phyloP scores from a whole-genome alignment of 2,888 invertebrate species.

The Hololepta plana region DNA sequence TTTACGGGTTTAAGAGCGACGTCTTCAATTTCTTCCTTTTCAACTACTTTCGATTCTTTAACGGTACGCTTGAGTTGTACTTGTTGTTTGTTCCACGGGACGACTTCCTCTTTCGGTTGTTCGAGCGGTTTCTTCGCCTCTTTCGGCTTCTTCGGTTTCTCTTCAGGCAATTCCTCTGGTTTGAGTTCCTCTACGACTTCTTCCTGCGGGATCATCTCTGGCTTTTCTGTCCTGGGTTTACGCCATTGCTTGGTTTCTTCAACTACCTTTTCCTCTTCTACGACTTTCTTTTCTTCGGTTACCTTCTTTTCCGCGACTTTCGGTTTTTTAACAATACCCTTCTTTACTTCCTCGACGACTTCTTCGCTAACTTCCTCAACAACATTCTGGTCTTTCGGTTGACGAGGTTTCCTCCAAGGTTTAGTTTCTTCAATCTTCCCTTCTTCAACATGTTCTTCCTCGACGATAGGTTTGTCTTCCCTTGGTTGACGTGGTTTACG shows the following conservation, averaged over 20 bases:
- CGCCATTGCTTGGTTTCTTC: constrained; percentile 13
- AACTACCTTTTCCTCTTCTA: constrained; percentile 11
- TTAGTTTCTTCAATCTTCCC: constrained; percentile 13
- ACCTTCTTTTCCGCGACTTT: constrained; percentile 20
- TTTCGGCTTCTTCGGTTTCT: constrained; percentile 16
- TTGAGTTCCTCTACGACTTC: constrained; percentile 14
- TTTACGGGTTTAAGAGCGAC: constrained; percentile 5
- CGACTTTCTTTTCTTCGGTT: constrained; percentile 4
- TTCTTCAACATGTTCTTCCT: constrained; percentile 8
- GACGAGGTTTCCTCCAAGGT: too few species aligned
- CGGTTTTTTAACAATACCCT: too few species aligned
- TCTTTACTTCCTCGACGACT: too few species aligned
- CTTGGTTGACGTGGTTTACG: too few species aligned
- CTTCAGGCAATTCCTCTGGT: too few species aligned
- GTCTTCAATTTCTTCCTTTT: constrained; percentile 16
- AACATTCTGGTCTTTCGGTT: too few species aligned
- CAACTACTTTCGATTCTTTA: constrained; percentile 18
- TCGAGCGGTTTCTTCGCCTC: constrained; percentile 9
- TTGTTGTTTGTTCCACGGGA: constrained; percentile 12
- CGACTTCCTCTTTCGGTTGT: constrained; percentile 17
- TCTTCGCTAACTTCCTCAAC: too few species aligned
- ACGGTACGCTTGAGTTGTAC: constrained; percentile 37
- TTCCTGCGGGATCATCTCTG: constrained; percentile 13
- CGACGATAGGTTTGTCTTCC: constrained; percentile 20
- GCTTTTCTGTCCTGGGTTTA: constrained; percentile 8